Evolutionary conservation across 2,797 vertebrate genomes (phyloP).

Genomic region (Sebastes ruberrimus): DNA sequence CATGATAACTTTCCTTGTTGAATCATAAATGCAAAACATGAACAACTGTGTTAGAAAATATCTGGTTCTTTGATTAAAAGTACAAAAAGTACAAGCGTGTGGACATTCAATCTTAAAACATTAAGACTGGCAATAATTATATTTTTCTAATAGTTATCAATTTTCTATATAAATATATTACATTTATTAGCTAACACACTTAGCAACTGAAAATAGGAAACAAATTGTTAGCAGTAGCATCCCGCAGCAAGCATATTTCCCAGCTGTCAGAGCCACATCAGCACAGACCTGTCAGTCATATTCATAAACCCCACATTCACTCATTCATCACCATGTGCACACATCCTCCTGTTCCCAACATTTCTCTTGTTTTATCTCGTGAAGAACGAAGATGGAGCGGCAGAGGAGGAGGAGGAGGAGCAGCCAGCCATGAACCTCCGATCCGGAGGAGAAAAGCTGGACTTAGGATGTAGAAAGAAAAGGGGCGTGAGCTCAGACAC

Average conservation of each 20-base stretch:
- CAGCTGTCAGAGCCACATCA: background rate
- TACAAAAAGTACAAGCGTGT: no score
- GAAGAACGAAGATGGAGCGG: background rate
- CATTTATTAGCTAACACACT: no score
- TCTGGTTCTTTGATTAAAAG: no score
- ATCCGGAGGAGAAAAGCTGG: constrained; percentile 42
- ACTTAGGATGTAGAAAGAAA: constrained; percentile 47
- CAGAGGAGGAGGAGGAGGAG: constrained; percentile 5
- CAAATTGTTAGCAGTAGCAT: background rate
- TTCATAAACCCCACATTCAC: background rate
- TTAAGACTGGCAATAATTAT: no score
- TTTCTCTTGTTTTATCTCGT: background rate
- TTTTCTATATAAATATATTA: no score
- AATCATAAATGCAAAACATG: no score
- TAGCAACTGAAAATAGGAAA: background rate
- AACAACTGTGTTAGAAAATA: no score
- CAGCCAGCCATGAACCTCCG: constrained; percentile 57
- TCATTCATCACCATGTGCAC: background rate
- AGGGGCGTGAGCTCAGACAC: constrained; percentile 67
- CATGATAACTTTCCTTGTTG: background rate
- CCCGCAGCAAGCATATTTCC: background rate
- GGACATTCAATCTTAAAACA: no score
- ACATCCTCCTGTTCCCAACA: background rate
- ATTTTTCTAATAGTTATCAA: no score
- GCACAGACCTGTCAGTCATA: background rate